A percentile compares a stretch with the other conserved stretches of the same genome.
phyloP scores from a whole-genome alignment of 2,888 invertebrate species.

The Orthonevra nobilis region DNA sequence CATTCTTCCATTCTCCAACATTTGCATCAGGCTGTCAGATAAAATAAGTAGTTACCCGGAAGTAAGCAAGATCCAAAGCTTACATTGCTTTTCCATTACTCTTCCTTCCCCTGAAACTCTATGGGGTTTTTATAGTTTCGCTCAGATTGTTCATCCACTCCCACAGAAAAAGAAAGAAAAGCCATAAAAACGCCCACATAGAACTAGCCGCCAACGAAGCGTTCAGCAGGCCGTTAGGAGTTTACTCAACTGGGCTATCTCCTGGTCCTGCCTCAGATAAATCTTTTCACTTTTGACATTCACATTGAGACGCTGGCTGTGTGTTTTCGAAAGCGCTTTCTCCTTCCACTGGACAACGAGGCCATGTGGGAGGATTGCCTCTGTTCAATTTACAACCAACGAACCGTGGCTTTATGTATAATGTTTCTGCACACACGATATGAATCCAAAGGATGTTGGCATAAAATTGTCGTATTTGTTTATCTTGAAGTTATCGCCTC shows the following conservation, averaged over 20 bases:
- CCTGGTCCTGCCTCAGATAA: constrained; percentile 17
- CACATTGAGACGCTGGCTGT: constrained; percentile 1
- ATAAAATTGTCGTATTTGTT: too few relatives aligned
- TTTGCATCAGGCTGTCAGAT: background rate
- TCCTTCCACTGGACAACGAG: too few relatives aligned
- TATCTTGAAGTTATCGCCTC: too few relatives aligned
- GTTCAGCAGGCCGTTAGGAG: background rate
- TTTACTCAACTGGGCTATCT: constrained; percentile 13
- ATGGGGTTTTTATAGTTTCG: background rate
- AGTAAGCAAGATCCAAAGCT: constrained; percentile 36
- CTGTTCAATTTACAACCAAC: background rate
- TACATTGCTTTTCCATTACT: constrained; percentile 33
- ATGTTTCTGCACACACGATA: background rate
- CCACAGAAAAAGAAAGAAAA: background rate
- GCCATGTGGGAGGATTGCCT: too few relatives aligned
- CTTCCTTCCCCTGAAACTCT: constrained; percentile 1
- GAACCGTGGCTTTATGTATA: too few relatives aligned
- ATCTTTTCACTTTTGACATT: constrained; percentile 22
- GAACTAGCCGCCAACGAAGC: background rate
- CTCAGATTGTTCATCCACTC: background rate
- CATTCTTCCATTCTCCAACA: too few relatives aligned
- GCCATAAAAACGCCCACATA: background rate
- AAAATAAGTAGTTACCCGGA: constrained; percentile 1
- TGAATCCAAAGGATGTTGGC: background rate
- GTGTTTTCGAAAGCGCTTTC: too few relatives aligned